These are phyloP conservation scores for Emydoidea blandingii DNA, from an alignment of 2,797 vertebrate species.

Conservation along the genomic window DNA sequence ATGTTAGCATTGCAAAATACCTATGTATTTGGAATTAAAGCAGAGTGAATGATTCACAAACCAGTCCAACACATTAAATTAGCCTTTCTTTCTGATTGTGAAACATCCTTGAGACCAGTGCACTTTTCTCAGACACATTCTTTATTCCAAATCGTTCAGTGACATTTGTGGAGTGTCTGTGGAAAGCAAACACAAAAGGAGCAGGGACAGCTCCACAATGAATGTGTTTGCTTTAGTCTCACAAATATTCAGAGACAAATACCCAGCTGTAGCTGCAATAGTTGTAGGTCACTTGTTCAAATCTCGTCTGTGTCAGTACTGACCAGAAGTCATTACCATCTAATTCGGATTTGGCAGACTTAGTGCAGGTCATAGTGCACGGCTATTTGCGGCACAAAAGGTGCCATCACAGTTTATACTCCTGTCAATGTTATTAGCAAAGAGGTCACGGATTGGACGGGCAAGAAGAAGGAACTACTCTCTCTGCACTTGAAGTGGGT, in stretches of 20 bases:
- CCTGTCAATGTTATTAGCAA: neutral
- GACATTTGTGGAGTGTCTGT: neutral
- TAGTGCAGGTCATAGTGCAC: neutral
- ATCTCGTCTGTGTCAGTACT: neutral
- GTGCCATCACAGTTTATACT: neutral
- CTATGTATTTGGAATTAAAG: neutral
- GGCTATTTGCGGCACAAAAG: neutral
- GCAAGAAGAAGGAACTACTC: neutral
- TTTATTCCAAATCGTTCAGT: neutral
- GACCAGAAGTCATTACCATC: neutral
- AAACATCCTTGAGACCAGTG: neutral
- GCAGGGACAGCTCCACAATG: neutral
- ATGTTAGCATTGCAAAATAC: neutral
- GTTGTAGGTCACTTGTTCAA: neutral
- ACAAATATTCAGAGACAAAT: rapidly evolving
- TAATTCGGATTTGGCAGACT: neutral
- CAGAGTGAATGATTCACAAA: neutral
- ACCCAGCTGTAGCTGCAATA: neutral
- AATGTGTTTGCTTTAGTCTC: neutral
- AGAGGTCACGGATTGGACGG: neutral
- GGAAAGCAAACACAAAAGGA: neutral
- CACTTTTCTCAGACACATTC: neutral
- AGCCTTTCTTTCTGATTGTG: neutral
- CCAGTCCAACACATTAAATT: neutral
- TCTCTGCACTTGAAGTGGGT: neutral